Conservation (phyloP, 2,113 vertebrate genomes). For the Gasterosteus nipponicus region DNA sequence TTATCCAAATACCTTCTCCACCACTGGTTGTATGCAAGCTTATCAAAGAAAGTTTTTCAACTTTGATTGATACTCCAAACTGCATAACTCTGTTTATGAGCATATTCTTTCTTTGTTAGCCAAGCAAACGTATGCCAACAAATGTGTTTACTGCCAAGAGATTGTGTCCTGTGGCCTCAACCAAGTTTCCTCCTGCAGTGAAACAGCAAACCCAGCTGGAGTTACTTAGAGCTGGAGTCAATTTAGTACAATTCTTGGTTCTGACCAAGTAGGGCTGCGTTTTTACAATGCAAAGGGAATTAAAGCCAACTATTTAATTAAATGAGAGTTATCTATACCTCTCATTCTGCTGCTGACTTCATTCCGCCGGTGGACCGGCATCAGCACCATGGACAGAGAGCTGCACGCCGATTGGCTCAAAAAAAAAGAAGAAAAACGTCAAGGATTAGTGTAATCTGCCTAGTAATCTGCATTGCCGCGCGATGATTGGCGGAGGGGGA, state of each 20-base stretch:
- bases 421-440: constrained; percentile 15
- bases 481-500: constrained; percentile 54
- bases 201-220: constrained; percentile 50
- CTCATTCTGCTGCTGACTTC: neutral
- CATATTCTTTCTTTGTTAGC: neutral
- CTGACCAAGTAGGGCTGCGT: neutral
- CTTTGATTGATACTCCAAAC: neutral
- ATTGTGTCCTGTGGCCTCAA: neutral
- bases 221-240: neutral
- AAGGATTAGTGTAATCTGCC: constrained; percentile 60
- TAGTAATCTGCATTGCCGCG: constrained; percentile 63
- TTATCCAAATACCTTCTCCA: neutral
- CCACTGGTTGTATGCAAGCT: neutral
- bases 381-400: constrained; percentile 82
- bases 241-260: neutral
- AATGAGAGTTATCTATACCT: neutral
- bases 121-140: neutral
- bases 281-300: neutral
- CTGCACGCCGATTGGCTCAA: constrained; percentile 65
- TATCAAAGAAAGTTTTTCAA: neutral
- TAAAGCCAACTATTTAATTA: neutral
- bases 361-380: neutral
- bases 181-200: neutral
- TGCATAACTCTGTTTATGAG: neutral
- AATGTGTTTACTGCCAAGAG: neutral